A percentile compares a stretch with the other conserved stretches of the same genome.
phyloP scores from a whole-genome alignment of 2,113 vertebrate genomes.

The Panthera tigris region DNA sequence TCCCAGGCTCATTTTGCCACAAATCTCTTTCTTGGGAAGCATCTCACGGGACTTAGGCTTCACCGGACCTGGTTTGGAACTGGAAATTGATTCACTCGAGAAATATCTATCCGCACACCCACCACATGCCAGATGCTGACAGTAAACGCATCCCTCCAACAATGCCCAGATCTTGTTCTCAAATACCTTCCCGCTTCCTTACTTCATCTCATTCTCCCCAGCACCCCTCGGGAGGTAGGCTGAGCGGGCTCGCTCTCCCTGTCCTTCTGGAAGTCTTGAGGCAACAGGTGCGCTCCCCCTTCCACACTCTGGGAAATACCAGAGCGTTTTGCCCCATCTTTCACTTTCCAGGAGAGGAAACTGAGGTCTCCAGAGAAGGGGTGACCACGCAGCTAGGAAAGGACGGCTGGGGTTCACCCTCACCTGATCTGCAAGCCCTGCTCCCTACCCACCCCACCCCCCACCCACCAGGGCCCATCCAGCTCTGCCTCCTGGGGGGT shows the following conservation, averaged over 20 bases:
- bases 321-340: neutral
- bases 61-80: neutral
- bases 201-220: neutral
- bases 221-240: neutral
- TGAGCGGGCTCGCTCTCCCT: neutral
- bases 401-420: neutral
- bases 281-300: neutral
- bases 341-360: neutral
- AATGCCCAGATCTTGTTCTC: neutral
- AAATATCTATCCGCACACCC: slow-evolving; percentile 26
- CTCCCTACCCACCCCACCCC: rapidly evolving
- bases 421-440: rapidly evolving
- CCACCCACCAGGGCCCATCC: neutral
- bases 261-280: neutral
- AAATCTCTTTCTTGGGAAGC: neutral
- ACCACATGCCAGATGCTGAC: neutral
- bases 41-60: neutral
- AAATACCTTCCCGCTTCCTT: neutral
- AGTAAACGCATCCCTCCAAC: neutral
- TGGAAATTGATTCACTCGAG: neutral
- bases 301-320: neutral
- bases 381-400: neutral
- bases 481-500: neutral
- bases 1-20: neutral
- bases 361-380: neutral